Conservation (phyloP, 2,113 vertebrate genomes). For the Xyliphius kryptos region DNA sequence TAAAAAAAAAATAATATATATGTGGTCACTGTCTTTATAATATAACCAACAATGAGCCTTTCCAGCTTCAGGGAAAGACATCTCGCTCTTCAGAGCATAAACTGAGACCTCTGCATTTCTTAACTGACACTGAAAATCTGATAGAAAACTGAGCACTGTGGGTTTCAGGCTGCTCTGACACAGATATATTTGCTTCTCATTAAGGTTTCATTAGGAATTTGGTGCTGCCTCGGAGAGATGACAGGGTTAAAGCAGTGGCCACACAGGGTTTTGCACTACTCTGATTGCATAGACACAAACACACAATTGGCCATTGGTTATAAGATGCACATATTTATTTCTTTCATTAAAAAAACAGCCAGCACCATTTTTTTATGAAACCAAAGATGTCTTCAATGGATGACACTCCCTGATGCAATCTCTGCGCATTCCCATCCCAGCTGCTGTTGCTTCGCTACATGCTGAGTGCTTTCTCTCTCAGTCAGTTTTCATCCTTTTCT, state of each 20-base stretch:
- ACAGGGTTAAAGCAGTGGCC: conserved; percentile 27
- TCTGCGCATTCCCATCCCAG: conserved; percentile 28
- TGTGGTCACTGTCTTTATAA: too few relatives aligned
- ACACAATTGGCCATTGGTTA: neutral
- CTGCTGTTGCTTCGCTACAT: too few relatives aligned
- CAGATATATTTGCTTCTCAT: conserved; percentile 38
- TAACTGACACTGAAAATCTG: too few relatives aligned
- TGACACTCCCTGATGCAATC: too few relatives aligned
- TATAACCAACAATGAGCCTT: too few relatives aligned
- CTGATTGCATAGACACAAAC: neutral
- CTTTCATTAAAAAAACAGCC: conserved; percentile 42
- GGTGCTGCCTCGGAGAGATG: conserved; percentile 14
- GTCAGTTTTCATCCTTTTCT: conserved; percentile 1
- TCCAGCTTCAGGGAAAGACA: too few relatives aligned
- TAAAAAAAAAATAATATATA: too few relatives aligned
- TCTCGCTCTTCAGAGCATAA: too few relatives aligned
- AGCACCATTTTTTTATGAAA: conserved; percentile 47
- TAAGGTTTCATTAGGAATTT: conserved; percentile 22
- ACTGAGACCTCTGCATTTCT: too few relatives aligned
- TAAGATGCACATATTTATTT: conserved; percentile 40
- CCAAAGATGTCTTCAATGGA: conserved; percentile 43
- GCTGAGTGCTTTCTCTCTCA: conserved; percentile 20
- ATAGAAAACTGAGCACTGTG: conserved; percentile 10
- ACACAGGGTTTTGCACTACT: conserved; percentile 9
- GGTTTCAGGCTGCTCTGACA: conserved; percentile 15